Evolutionary conservation across 2,113 vertebrate genomes (phyloP).

Genomic region (Hippocampus abdominalis): DNA sequence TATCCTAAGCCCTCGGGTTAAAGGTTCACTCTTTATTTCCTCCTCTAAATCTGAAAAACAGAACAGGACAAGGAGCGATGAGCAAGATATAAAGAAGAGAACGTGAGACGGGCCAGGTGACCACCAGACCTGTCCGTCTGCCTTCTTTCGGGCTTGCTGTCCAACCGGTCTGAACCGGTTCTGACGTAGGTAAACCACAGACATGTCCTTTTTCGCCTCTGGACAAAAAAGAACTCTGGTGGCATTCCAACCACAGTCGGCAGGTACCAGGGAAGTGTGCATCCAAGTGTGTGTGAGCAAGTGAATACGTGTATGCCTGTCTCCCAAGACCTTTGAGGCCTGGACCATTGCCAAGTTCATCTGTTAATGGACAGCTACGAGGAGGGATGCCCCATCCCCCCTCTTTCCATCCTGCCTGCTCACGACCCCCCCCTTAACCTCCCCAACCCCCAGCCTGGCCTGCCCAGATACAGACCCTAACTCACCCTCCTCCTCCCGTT

Average conservation of each 20-base stretch:
- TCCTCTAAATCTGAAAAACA: conserved; percentile 62
- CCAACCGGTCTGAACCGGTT: conserved; percentile 91
- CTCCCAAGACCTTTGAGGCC: conserved; percentile 86
- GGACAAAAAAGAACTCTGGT: conserved; percentile 78
- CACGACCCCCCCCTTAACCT: conserved; percentile 57
- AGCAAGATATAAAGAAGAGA: conserved; percentile 62
- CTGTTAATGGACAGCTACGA: conserved; percentile 94
- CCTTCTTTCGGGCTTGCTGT: conserved; percentile 66
- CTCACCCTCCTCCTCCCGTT: conserved; percentile 44
- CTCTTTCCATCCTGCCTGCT: conserved; percentile 48
- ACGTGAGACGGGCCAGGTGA: conserved; percentile 65
- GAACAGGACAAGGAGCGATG: conserved; percentile 72
- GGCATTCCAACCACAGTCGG: conserved; percentile 84
- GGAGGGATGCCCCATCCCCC: conserved; percentile 65
- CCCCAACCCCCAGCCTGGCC: conserved; percentile 62
- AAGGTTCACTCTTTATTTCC: conserved; percentile 74
- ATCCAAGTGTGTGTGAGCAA: conserved; percentile 31
- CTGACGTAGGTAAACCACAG: conserved; percentile 74
- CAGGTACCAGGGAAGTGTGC: conserved; percentile 74
- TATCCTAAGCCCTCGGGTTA: conserved; percentile 78
- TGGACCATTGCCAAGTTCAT: conserved; percentile 97
- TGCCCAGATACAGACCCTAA: conserved; percentile 59
- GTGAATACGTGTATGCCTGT: conserved; percentile 60
- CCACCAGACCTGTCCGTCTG: conserved; percentile 36
- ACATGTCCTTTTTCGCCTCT: conserved; percentile 76